Evolutionary conservation across 2,113 vertebrate species (phyloP).

Genomic region (Microcebus jonahi): DNA sequence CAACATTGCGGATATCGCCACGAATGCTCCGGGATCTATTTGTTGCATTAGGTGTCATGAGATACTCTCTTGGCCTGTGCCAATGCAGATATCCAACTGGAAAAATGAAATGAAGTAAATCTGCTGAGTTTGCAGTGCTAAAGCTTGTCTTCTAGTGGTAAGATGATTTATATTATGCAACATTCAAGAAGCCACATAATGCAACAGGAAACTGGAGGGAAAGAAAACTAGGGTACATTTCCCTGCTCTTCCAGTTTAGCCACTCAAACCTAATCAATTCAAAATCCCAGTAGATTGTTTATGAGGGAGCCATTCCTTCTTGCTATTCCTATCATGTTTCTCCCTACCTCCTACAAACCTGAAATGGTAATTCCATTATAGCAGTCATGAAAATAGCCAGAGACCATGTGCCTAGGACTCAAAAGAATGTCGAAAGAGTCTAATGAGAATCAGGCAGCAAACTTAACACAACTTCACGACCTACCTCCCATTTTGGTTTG

Average conservation of each 20-base stretch:
- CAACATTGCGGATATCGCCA: conserved; percentile 76
- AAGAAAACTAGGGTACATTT: conserved; percentile 43
- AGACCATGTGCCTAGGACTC: conserved; percentile 39
- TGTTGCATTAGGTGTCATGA: conserved; percentile 81
- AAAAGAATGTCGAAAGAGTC: background rate
- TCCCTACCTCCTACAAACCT: conserved; percentile 16
- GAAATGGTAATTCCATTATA: conserved; percentile 62
- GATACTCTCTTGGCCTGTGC: conserved; percentile 79
- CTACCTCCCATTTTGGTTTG: background rate
- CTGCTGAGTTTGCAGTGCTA: conserved; percentile 77
- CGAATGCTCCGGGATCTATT: conserved; percentile 80
- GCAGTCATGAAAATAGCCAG: conserved; percentile 47
- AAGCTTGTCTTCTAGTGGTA: conserved; percentile 74
- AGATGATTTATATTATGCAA: conserved; percentile 79
- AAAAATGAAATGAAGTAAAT: conserved; percentile 84
- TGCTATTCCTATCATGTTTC: conserved; percentile 66
- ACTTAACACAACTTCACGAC: background rate
- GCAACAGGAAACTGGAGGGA: conserved; percentile 59
- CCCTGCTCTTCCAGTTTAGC: conserved; percentile 44
- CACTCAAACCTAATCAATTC: conserved; percentile 70
- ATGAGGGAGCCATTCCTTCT: conserved; percentile 63
- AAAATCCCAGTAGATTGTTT: conserved; percentile 63
- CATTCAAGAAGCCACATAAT: conserved; percentile 75
- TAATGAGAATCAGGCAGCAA: conserved; percentile 56
- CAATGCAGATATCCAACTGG: conserved; percentile 71